Evolutionary conservation across 2,888 invertebrate species (phyloP).

Genomic region (Ophioninae sp.): DNA sequence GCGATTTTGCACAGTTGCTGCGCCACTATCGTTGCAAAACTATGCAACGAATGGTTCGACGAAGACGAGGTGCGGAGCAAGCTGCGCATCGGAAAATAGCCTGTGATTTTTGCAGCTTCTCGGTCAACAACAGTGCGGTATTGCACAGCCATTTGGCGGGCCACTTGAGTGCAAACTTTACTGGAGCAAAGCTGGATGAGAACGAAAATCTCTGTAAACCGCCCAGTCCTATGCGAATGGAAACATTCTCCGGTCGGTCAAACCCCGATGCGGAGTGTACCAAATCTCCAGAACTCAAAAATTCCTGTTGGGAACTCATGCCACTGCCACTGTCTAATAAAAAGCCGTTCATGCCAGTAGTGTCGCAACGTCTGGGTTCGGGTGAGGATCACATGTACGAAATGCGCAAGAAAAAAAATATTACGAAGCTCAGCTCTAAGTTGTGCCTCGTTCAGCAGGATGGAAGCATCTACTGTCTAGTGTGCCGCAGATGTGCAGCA

Average conservation of each 20-base stretch:
- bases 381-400: constrained; percentile 45
- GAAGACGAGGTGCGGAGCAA: background rate
- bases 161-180: background rate
- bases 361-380: background rate
- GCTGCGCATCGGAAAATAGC: background rate
- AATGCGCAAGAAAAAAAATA: constrained; percentile 9
- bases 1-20: background rate
- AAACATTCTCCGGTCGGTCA: background rate
- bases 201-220: background rate
- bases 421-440: constrained; percentile 26
- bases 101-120: constrained; percentile 1
- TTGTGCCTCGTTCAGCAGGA: constrained; percentile 14
- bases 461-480: constrained; percentile 63
- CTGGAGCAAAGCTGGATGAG: background rate
- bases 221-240: background rate
- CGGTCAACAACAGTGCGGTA: background rate
- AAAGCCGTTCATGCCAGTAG: background rate
- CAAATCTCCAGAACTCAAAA: background rate
- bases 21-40: background rate
- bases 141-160: constrained; percentile 30
- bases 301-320: too few species aligned
- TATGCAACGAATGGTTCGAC: background rate
- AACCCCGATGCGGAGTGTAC: background rate
- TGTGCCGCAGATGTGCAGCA: constrained; percentile 65
- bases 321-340: background rate